phyloP scores from a whole-genome alignment of 2,113 vertebrate genomes.

The Geococcyx californianus region DNA sequence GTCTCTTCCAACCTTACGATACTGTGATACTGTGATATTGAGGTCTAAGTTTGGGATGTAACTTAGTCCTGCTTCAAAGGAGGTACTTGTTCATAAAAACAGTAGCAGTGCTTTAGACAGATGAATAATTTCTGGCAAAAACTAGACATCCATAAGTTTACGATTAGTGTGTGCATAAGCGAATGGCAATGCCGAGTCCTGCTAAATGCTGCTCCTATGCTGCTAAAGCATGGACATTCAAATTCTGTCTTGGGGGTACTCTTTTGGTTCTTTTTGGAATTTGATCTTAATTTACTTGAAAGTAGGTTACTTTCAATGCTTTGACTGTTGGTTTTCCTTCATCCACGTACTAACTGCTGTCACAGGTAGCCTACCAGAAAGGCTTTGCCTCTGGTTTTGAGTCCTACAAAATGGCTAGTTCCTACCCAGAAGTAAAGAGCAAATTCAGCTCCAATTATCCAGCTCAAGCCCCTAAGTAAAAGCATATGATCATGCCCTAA shows the following conservation, averaged over 20 bases:
- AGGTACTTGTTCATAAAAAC: neutral
- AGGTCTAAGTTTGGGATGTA: neutral
- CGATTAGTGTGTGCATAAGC: neutral
- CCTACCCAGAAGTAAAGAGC: neutral
- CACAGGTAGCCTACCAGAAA: neutral
- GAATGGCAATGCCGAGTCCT: neutral
- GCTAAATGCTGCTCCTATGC: neutral
- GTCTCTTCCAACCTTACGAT: too few relatives aligned
- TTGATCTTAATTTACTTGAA: neutral
- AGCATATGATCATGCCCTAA: neutral
- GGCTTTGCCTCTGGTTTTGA: neutral
- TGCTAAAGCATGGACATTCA: neutral
- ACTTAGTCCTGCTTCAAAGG: neutral
- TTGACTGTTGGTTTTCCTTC: neutral
- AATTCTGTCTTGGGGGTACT: neutral
- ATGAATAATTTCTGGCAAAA: neutral
- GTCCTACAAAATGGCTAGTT: neutral
- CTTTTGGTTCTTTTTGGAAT: neutral
- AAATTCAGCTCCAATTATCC: neutral
- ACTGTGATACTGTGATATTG: too few relatives aligned
- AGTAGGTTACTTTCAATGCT: neutral
- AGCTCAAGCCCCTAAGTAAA: neutral
- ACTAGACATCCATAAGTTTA: neutral
- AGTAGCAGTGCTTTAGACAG: neutral
- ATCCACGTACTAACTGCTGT: neutral